Base-by-base conservation (phyloP, 2,113 vertebrate species). In the Gavia stellata region DNA sequence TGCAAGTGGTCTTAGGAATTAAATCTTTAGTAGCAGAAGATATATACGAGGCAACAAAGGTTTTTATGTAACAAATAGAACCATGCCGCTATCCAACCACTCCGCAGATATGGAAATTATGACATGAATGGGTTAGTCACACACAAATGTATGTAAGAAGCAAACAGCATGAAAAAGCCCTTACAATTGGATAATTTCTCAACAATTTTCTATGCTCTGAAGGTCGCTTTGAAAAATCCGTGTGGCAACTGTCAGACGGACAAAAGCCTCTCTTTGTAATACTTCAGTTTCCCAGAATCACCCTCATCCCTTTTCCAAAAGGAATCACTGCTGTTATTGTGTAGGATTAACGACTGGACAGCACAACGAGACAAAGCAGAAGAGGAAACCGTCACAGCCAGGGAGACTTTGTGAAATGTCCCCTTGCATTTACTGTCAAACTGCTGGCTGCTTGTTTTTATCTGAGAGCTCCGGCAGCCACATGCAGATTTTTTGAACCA, bases 181-280 rank as follows among this genome's bases (percentile, higher is more conserved):
- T 34, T 26, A 61, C 92, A 93, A 94, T 25, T 65, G 77, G 81
- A 52, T 94, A 89, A 94, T 78, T 94, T 83, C 81, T 95, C 91
- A 42, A 56, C 63, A 65, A 84, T 93, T 91, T 89, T 89, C 90
- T 92, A 50, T 92, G 83, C 92, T 94, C 83, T 86, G 42, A 91
- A 91, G 86, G 92, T 82, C 20, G 7, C 90, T 92, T 96, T 96
- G 83, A 95, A 74, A 92, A 82, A 90, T 81, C 89, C 92, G 79
- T 62, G 92, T 82, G 92, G 86, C 83, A 81, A 92, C 92, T 95
- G 89, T 94, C 92, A 91, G 74, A 12, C 1, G 18, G 74, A 95
- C 86, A 95, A 94, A 92, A 88, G 70, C 45, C 61, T 82, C 86
- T 74, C 94, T 95, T 81, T 90, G 87, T 79, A 71, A 56, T 4